These are phyloP conservation scores for Nematostella vectensis DNA, from an alignment of 92 coral and sea anemone species.

Conservation along the genomic window DNA sequence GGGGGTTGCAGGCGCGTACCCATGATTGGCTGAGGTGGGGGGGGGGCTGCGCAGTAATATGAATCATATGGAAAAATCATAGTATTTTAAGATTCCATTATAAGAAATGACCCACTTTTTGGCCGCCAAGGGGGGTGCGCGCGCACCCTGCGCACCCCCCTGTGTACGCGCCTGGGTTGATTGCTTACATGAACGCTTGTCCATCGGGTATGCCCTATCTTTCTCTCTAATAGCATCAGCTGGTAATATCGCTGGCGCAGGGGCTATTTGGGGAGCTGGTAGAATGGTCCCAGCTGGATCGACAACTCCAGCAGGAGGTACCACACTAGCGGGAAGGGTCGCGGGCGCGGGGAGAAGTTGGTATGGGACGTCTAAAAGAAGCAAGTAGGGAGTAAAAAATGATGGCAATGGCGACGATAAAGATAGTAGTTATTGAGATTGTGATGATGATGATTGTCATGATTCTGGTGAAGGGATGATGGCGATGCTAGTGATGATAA, in stretches of 20 bases:
- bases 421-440: neutral
- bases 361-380: too few relatives aligned
- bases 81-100: too few relatives aligned
- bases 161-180: too few relatives aligned
- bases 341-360: conserved; percentile 27
- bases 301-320: conserved; percentile 38
- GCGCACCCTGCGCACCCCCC: too few relatives aligned
- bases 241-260: conserved; percentile 73
- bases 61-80: too few relatives aligned
- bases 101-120: too few relatives aligned
- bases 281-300: conserved; percentile 50
- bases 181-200: conserved; percentile 31
- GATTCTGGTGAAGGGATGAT: neutral
- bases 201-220: conserved; percentile 39
- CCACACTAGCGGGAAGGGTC: conserved; percentile 42
- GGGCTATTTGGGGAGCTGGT: conserved; percentile 67
- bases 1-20: too few relatives aligned
- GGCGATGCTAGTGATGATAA: neutral
- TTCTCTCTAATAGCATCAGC: conserved; percentile 62
- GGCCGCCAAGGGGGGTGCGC: too few relatives aligned
- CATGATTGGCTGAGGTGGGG: too few relatives aligned
- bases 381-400: too few relatives aligned
- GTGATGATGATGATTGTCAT: neutral
- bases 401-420: neutral
- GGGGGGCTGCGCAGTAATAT: too few relatives aligned